Conservation (phyloP, 2,113 vertebrate genomes). For the Cavia porcellus region DNA sequence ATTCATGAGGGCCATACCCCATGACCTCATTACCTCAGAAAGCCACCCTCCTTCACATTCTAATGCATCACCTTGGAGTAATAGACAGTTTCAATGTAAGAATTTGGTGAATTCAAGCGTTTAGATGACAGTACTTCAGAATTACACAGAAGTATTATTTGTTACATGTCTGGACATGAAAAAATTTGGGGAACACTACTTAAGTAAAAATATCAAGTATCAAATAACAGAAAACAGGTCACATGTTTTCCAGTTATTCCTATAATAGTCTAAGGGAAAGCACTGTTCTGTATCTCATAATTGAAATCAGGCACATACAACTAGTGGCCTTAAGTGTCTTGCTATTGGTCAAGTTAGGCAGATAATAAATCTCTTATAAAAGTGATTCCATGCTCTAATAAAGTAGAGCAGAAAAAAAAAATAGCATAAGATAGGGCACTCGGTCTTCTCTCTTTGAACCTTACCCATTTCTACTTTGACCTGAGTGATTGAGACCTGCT, state of each 20-base stretch:
- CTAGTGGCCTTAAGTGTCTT: background rate
- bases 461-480: background rate
- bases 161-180: background rate
- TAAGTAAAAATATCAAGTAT: background rate
- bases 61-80: background rate
- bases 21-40: background rate
- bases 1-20: background rate
- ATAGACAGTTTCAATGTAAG: background rate
- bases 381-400: background rate
- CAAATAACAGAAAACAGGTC: background rate
- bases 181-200: background rate
- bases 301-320: background rate
- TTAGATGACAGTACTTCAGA: background rate
- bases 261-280: background rate
- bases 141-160: background rate
- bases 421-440: background rate
- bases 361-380: background rate
- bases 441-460: accelerated
- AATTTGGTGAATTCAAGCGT: background rate
- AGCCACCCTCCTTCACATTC: background rate
- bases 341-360: background rate
- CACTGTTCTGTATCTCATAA: background rate
- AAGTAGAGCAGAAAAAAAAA: background rate
- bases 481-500: background rate
- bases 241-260: background rate